Conservation (phyloP, 1,140 invertebrate species). For the Zaprionus capensis region DNA sequence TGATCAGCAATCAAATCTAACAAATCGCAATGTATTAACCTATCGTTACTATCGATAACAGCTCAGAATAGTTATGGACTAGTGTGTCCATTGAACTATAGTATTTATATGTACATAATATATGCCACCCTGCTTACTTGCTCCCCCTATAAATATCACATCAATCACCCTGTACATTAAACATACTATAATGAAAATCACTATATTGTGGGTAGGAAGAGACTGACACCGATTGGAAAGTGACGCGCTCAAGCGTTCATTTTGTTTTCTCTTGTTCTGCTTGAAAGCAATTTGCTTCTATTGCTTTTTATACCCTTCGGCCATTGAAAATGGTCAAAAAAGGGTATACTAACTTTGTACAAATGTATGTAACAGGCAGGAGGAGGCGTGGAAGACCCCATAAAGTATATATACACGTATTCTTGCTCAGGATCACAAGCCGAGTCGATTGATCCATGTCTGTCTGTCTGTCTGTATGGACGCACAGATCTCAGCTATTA, state of each 20-base stretch:
- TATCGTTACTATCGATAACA: constrained; percentile 1
- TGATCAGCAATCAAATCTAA: background rate
- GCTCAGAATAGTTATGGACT: background rate
- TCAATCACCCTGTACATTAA: constrained; percentile 2
- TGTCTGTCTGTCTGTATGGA: too few relatives aligned
- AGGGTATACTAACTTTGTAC: too few relatives aligned
- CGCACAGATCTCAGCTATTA: too few relatives aligned
- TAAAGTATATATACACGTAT: too few relatives aligned
- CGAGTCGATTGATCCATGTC: too few relatives aligned
- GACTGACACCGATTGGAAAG: constrained; percentile 2
- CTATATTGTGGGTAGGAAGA: background rate
- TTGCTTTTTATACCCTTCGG: background rate
- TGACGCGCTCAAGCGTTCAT: constrained; percentile 9
- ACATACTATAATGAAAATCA: background rate
- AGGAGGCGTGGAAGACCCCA: too few relatives aligned
- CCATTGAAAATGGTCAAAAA: too few relatives aligned
- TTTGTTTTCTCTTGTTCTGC: background rate
- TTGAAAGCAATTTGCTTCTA: background rate
- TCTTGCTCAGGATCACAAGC: too few relatives aligned
- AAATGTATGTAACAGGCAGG: too few relatives aligned
- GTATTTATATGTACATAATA: background rate
- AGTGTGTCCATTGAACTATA: background rate
- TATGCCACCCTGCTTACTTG: background rate
- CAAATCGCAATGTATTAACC: background rate
- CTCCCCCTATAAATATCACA: constrained; percentile 4